Percentiles rank a stretch among this genome's conserved stretches.
These are phyloP conservation scores for Alcedo quadribrachys DNA, from an alignment of 2,797 vertebrate species.

Conservation along the genomic window DNA sequence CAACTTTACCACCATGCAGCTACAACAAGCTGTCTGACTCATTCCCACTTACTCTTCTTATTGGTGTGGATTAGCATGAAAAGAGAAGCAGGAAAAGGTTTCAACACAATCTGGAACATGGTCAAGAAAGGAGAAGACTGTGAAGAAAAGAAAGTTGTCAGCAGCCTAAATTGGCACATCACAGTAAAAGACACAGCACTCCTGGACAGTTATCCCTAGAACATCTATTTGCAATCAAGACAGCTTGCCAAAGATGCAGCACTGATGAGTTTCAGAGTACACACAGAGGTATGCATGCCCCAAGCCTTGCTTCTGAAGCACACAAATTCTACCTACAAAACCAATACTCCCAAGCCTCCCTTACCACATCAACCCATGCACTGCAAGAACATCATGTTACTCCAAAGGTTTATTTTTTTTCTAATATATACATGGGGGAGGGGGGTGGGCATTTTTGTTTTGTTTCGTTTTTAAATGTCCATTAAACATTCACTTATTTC, in stretches of 20 bases:
- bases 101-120: neutral
- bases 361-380: neutral
- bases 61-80: neutral
- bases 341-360: neutral
- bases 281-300: neutral
- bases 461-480: neutral
- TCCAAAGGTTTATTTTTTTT: neutral
- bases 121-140: neutral
- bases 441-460: neutral
- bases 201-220: neutral
- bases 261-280: neutral
- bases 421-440: rapidly evolving
- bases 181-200: neutral
- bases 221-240: neutral
- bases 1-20: neutral
- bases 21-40: neutral
- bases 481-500: neutral
- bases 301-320: neutral
- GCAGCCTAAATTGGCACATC: neutral
- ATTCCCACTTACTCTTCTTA: neutral
- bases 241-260: neutral
- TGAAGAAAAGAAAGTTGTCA: neutral
- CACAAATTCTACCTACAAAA: neutral
- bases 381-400: neutral
- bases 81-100: neutral